Evolutionary conservation across 2,113 vertebrate species (phyloP).

Genomic region (Seriola dumerili): DNA sequence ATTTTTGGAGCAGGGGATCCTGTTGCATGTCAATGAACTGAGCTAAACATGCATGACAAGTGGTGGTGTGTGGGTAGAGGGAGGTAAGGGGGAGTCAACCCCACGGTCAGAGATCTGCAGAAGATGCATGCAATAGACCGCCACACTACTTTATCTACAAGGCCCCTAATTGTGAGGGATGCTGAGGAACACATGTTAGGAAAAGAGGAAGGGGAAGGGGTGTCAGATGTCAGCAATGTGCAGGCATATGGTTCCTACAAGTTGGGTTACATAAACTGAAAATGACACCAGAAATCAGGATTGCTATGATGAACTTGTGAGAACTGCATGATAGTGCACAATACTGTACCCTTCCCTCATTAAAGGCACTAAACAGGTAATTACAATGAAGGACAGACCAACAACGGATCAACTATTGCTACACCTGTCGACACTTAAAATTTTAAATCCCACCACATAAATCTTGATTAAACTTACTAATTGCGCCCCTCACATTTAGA

Average conservation of each 20-base stretch:
- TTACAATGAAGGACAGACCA: not conserved
- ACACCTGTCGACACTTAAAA: not conserved
- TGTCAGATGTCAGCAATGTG: constrained; percentile 71
- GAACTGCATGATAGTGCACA: not conserved
- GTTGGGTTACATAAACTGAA: constrained; percentile 52
- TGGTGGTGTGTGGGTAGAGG: constrained; percentile 47
- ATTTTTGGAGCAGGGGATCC: constrained; percentile 44
- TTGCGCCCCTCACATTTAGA: not conserved
- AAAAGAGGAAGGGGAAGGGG: constrained; percentile 50
- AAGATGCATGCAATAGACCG: constrained; percentile 55
- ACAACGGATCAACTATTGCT: not conserved
- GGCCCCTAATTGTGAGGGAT: constrained; percentile 78
- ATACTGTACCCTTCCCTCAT: not conserved
- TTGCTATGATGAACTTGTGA: constrained; percentile 10
- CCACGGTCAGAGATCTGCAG: constrained; percentile 50
- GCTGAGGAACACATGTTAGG: constrained; percentile 77
- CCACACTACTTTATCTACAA: constrained; percentile 64
- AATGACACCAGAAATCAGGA: constrained; percentile 58
- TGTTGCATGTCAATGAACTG: constrained; percentile 76
- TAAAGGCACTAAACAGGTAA: constrained; percentile 3
- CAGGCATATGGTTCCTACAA: constrained; percentile 72
- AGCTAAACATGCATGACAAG: constrained; percentile 74
- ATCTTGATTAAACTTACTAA: not conserved
- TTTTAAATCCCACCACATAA: not conserved
- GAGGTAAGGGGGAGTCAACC: constrained; percentile 51